Conservation (phyloP, 2,113 vertebrate genomes). For the Dromiciops gliroides region DNA sequence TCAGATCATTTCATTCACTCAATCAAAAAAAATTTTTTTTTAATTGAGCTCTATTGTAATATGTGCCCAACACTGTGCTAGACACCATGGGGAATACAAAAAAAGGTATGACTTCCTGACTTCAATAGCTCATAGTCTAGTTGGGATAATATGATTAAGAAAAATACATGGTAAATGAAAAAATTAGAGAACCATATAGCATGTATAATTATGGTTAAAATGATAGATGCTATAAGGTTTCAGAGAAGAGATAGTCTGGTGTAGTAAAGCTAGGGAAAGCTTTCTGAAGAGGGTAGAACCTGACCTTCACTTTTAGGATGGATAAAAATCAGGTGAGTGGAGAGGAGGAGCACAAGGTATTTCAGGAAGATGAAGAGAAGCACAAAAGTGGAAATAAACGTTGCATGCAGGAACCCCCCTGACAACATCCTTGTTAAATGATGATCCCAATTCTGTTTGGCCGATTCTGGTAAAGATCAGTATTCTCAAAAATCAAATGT, state of each 20-base stretch:
- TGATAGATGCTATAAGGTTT: neutral
- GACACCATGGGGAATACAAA: neutral
- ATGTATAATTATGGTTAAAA: neutral
- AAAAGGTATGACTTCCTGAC: neutral
- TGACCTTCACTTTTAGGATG: neutral
- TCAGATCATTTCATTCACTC: neutral
- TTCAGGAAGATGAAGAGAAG: neutral
- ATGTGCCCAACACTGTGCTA: neutral
- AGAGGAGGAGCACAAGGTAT: neutral
- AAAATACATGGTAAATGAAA: neutral
- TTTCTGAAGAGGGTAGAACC: neutral
- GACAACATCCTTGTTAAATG: neutral
- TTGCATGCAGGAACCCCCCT: neutral
- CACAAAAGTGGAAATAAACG: neutral
- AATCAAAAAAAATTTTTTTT: neutral
- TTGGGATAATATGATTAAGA: neutral
- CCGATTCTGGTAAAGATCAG: neutral
- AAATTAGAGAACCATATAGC: neutral
- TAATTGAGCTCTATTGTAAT: neutral
- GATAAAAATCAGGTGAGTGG: neutral
- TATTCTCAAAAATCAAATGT: neutral
- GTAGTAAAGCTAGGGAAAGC: constrained; percentile 30
- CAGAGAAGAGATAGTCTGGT: neutral
- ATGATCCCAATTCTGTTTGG: neutral
- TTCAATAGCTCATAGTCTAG: neutral